A percentile compares a stretch with the other conserved stretches of the same genome.
These are phyloP conservation scores for Cyprinodon tularosa DNA, from an alignment of 2,113 vertebrate genomes.

Conservation along the genomic window DNA sequence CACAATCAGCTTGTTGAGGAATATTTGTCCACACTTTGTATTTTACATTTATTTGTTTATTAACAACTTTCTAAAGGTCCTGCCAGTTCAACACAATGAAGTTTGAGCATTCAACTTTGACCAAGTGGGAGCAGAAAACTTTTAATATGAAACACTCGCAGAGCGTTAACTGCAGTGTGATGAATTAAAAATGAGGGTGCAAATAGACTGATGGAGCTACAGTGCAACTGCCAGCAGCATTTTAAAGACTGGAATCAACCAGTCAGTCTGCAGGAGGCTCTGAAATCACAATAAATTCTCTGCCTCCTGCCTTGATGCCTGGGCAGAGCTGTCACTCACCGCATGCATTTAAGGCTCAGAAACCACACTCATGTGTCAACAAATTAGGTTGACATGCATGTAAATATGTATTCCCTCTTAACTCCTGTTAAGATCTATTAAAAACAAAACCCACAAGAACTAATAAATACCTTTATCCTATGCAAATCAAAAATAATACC, in stretches of 20 bases:
- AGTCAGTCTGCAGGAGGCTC: background rate
- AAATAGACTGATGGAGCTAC: background rate
- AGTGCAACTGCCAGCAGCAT: background rate
- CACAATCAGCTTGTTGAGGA: too few relatives aligned
- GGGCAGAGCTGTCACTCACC: background rate
- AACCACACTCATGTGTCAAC: background rate
- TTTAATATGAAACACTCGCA: background rate
- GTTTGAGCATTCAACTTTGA: background rate
- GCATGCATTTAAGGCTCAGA: background rate
- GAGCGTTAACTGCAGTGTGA: background rate
- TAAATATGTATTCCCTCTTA: background rate
- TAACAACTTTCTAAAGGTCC: background rate
- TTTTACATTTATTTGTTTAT: background rate
- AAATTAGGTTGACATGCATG: background rate
- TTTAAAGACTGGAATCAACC: background rate
- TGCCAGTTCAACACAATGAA: background rate
- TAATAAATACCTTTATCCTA: background rate
- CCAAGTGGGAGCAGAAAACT: background rate
- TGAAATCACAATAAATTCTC: slow-evolving; percentile 1
- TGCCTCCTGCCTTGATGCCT: slow-evolving; percentile 1
- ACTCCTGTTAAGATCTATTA: background rate
- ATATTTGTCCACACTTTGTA: too few relatives aligned
- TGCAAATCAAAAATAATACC: background rate
- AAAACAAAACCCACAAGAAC: too few relatives aligned
- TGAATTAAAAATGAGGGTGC: background rate